Conservation (phyloP, 2,113 vertebrate species). For the Corythaeola cristata region DNA sequence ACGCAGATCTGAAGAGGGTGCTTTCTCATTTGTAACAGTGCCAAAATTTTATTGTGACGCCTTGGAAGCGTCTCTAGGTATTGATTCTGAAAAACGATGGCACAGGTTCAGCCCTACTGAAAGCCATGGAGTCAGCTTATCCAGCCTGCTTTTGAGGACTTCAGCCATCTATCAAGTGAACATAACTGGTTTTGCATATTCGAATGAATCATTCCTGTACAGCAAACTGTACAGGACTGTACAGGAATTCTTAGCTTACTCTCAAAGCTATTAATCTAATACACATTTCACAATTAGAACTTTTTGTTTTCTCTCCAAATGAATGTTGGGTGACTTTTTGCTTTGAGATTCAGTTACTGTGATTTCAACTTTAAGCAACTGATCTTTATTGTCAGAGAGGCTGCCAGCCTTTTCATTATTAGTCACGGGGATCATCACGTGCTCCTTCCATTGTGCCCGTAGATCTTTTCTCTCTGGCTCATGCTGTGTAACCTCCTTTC, state of each 20-base stretch:
- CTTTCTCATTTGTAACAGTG: conserved; percentile 44
- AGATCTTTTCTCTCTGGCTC: conserved; percentile 4
- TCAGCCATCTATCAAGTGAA: neutral
- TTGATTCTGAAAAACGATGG: conserved; percentile 28
- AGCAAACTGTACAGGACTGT: neutral
- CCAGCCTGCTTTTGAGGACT: conserved; percentile 30
- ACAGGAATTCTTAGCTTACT: neutral
- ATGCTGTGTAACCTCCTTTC: conserved; percentile 47
- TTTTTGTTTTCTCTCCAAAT: neutral
- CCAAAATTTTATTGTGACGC: conserved; percentile 43
- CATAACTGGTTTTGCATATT: neutral
- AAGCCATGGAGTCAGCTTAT: conserved; percentile 13
- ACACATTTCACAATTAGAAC: neutral
- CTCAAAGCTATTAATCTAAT: neutral
- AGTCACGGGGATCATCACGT: neutral
- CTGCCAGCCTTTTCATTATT: neutral
- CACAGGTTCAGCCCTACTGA: neutral
- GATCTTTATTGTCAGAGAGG: neutral
- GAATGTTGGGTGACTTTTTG: neutral
- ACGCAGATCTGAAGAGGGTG: neutral
- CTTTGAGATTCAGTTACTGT: neutral
- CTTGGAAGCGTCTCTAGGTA: conserved; percentile 40
- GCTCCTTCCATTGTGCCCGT: neutral
- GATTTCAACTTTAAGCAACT: neutral
- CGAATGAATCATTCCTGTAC: neutral